Base-by-base conservation (phyloP, 2,888 invertebrate genomes). In the Drosophila ustulata region DNA sequence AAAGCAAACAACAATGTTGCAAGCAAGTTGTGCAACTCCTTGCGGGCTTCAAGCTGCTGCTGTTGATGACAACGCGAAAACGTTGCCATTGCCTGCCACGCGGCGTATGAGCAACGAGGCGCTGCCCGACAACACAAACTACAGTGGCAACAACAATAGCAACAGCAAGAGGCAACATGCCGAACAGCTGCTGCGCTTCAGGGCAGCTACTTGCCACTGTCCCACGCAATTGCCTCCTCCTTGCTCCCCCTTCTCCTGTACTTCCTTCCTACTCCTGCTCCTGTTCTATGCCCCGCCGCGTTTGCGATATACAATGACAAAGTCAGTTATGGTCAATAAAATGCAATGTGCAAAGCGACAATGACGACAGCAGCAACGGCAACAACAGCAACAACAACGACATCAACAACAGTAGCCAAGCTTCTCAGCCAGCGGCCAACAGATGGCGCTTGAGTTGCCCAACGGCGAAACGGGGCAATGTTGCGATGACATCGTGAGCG, bases 281-380 rank as follows among this genome's bases (percentile, higher is more conserved):
- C 13, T 45, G 51, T 13, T 26, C 39, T 37, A 25, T 30, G 5
- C n/a, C 34, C 55, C 30, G 30, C 47, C 49, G 56, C 50, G 70
- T 43, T 68, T 66, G 80, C 80, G 57, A 64, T 69, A 66, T 68
- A 71, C 84, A 61, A 74, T 79, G 87, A 85, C 85, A 85, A 85
- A 85, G 85, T 85, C 85, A 87, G 89, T 89, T 89, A 89, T 87
- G 85, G 89, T 87, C 85, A 89, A 85, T 85, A 85, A 85, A 85
- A 87, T 87, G 84, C 89, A 85, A 86, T 88, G 87, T 75, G 75
- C 68, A 67, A 78, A 74, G 80, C 83, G 83, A 74, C 75, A 81
- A 71, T 70, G 74, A 68, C 71, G 47, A 64, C 66, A 62, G 62
- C 53, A 66, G 25, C 65, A 52, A 5, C 34, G 43, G 9, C 50